A percentile compares a stretch with the other conserved stretches of the same genome.
Conservation (phyloP, 2,888 invertebrate species). For the Pollenia angustigena region DNA sequence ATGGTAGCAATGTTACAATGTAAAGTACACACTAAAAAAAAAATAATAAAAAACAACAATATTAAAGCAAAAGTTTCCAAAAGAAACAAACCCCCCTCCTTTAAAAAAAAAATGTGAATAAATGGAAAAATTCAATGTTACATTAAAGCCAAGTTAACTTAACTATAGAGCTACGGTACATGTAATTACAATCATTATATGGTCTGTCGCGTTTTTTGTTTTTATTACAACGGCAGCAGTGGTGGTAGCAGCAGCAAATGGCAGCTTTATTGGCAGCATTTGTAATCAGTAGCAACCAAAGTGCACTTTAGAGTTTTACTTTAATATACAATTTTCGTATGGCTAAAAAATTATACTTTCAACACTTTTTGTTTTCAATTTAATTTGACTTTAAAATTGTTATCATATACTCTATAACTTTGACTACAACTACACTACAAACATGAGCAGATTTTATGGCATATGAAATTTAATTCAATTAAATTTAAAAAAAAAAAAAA, state of each 20-base stretch:
- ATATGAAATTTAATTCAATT: constrained; percentile 69
- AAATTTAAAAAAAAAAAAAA: constrained; percentile 43
- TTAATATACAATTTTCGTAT: constrained; percentile 46
- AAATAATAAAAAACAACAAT: constrained; percentile 3
- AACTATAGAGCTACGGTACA: constrained; percentile 71
- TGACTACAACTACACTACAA: not conserved
- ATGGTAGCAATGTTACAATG: constrained; percentile 69
- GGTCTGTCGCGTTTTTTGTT: constrained; percentile 75
- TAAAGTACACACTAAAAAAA: constrained; percentile 22
- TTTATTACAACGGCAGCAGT: constrained; percentile 10
- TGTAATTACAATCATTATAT: constrained; percentile 76
- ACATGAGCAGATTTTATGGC: constrained; percentile 25
- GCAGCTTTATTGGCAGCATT: constrained; percentile 19
- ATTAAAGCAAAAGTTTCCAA: constrained; percentile 10
- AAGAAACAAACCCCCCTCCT: constrained; percentile 57
- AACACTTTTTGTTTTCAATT: constrained; percentile 67
- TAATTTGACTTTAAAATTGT: constrained; percentile 59
- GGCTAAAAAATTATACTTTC: constrained; percentile 61
- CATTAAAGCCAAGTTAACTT: constrained; percentile 67
- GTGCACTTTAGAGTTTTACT: constrained; percentile 80
- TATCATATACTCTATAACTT: constrained; percentile 5
- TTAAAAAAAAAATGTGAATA: constrained; percentile 17
- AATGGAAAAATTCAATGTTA: constrained; percentile 56
- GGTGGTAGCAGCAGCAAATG: not conserved
- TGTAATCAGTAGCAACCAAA: constrained; percentile 77